Percentiles rank a stretch among this genome's conserved stretches.
phyloP scores from a whole-genome alignment of 2,797 vertebrate genomes.

The Argya squamiceps region DNA sequence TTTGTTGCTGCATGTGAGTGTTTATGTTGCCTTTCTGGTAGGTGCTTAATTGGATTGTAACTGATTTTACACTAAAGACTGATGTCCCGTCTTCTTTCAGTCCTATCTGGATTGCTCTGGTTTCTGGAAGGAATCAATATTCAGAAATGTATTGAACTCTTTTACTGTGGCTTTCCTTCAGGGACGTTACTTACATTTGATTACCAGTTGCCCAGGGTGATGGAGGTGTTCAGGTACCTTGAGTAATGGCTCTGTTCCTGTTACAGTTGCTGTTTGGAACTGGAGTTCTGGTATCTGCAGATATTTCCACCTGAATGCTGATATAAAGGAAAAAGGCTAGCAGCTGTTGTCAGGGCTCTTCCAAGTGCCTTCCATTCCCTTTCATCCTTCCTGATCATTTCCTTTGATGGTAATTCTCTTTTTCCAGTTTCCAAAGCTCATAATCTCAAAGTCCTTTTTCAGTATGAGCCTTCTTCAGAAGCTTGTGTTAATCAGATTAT shows the following conservation, averaged over 20 bases:
- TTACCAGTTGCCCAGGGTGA: background rate
- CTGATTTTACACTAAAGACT: conserved; percentile 56
- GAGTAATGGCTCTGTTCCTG: background rate
- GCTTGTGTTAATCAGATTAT: conserved; percentile 42
- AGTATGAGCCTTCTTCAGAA: conserved; percentile 46
- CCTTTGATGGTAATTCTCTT: conserved; percentile 69
- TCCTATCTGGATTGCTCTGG: conserved; percentile 2
- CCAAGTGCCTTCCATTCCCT: background rate
- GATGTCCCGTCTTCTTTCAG: background rate
- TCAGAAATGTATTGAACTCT: conserved; percentile 20
- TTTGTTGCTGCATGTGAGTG: background rate
- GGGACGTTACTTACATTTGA: background rate
- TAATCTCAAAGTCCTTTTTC: conserved; percentile 53
- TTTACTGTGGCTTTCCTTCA: conserved; percentile 2
- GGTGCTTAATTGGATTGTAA: conserved; percentile 34
- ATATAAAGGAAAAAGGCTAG: background rate
- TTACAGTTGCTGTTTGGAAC: background rate
- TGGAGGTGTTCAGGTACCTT: background rate
- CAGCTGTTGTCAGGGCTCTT: conserved; percentile 26
- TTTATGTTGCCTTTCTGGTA: conserved; percentile 37
- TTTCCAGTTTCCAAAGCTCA: conserved; percentile 54
- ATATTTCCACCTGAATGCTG: background rate
- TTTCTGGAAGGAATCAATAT: conserved; percentile 45
- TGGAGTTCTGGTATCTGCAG: background rate
- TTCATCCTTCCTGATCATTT: conserved; percentile 66